These are phyloP conservation scores for Peromyscus attwateri DNA, from an alignment of 2,797 vertebrate genomes.

Conservation along the genomic window DNA sequence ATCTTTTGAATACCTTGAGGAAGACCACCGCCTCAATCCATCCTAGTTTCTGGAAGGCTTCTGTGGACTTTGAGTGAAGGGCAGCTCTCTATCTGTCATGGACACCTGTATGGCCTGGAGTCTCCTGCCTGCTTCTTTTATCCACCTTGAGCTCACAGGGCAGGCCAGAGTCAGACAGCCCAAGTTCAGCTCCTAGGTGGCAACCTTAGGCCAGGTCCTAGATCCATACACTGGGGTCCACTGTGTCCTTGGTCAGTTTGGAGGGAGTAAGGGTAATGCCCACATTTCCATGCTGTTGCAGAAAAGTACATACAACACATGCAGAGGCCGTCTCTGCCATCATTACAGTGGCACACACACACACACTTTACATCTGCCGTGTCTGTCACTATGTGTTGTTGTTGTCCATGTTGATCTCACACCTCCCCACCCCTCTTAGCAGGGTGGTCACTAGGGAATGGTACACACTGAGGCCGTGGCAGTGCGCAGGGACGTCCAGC, in stretches of 20 bases:
- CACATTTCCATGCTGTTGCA: not conserved
- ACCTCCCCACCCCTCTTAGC: too few species aligned
- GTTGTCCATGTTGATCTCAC: too few species aligned
- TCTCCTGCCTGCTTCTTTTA: too few species aligned
- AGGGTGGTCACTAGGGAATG: too few species aligned
- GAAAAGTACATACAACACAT: rapidly evolving
- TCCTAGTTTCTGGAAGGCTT: not conserved
- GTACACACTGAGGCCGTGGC: not conserved
- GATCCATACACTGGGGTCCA: not conserved
- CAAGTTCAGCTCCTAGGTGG: not conserved
- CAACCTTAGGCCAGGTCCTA: not conserved
- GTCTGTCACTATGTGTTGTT: too few species aligned
- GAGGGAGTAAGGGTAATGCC: rapidly evolving
- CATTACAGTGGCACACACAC: too few species aligned
- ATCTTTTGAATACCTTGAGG: not conserved
- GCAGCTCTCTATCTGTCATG: not conserved
- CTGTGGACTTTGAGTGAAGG: not conserved
- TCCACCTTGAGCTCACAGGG: not conserved
- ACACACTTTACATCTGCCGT: not conserved
- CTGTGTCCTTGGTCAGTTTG: not conserved
- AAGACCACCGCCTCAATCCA: too few species aligned
- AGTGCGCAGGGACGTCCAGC: not conserved
- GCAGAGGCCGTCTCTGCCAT: not conserved
- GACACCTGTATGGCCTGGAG: not conserved
- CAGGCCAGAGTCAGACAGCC: not conserved